phyloP scores from a whole-genome alignment of 2,888 invertebrate genomes.

The Rhamphomyia laevipes region DNA sequence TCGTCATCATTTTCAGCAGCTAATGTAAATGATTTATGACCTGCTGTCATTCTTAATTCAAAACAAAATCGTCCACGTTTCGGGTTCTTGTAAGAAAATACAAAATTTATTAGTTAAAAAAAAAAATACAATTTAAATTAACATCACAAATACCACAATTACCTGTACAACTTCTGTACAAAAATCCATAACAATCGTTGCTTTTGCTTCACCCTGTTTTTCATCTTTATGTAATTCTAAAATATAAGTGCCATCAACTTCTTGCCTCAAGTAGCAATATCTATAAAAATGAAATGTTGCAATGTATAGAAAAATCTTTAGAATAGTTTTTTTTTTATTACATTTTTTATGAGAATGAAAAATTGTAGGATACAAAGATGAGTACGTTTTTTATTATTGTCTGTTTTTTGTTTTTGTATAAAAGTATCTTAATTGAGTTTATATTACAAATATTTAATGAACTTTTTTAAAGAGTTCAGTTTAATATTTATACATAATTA shows the following conservation, averaged over 20 bases:
- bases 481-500: too few relatives aligned
- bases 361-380: too few relatives aligned
- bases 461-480: too few relatives aligned
- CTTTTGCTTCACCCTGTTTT: conserved; percentile 79
- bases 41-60: conserved; percentile 75
- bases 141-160: conserved; percentile 14
- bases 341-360: not conserved
- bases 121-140: not conserved
- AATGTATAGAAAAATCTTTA: not conserved
- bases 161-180: conserved; percentile 81
- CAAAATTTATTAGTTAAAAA: not conserved
- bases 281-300: conserved; percentile 24
- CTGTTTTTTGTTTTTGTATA: too few relatives aligned
- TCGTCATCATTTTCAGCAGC: conserved; percentile 80
- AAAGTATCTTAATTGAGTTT: too few relatives aligned
- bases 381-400: too few relatives aligned
- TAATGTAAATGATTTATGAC: conserved; percentile 74
- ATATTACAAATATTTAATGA: too few relatives aligned
- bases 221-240: conserved; percentile 90
- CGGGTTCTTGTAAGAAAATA: conserved; percentile 46
- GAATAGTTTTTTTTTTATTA: not conserved
- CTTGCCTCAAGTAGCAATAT: conserved; percentile 80
- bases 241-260: conserved; percentile 84
- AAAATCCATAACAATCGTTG: conserved; percentile 87
- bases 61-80: conserved; percentile 79